Evolutionary conservation across 2,797 vertebrate genomes (phyloP).

Genomic region (Lagodon rhomboides): DNA sequence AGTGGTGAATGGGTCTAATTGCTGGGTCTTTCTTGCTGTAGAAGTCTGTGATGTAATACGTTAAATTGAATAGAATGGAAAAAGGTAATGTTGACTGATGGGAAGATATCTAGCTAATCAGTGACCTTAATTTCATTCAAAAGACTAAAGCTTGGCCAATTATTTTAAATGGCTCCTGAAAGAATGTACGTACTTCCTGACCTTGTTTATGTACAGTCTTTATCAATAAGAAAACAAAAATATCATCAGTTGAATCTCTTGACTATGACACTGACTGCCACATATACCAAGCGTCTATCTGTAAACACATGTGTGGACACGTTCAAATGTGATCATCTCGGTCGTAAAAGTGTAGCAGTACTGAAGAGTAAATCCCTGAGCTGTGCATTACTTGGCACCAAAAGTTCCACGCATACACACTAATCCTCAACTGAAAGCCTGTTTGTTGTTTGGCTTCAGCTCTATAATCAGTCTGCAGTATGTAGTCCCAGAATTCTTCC

Average conservation of each 20-base stretch:
- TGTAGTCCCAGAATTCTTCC: neutral
- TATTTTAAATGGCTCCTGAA: neutral
- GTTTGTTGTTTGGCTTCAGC: conserved; percentile 28
- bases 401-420: neutral
- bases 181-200: too few species aligned
- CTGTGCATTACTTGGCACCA: conserved; percentile 14
- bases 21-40: neutral
- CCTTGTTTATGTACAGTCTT: neutral
- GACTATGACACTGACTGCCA: neutral
- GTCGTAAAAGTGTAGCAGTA: conserved; percentile 4
- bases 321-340: neutral
- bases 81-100: neutral
- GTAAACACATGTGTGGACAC: neutral
- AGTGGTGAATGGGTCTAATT: conserved; percentile 19
- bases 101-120: neutral
- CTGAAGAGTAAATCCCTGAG: conserved; percentile 18
- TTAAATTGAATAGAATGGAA: neutral
- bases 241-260: neutral
- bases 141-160: neutral
- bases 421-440: conserved; percentile 37
- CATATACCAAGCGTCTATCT: neutral
- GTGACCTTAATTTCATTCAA: neutral
- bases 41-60: conserved; percentile 1
- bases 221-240: neutral
- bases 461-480: conserved; percentile 1